Evolutionary conservation across 2,113 vertebrate genomes (phyloP), one percentile per base, ranked within the genome.

Genomic region (Gallinago undulata): DNA sequence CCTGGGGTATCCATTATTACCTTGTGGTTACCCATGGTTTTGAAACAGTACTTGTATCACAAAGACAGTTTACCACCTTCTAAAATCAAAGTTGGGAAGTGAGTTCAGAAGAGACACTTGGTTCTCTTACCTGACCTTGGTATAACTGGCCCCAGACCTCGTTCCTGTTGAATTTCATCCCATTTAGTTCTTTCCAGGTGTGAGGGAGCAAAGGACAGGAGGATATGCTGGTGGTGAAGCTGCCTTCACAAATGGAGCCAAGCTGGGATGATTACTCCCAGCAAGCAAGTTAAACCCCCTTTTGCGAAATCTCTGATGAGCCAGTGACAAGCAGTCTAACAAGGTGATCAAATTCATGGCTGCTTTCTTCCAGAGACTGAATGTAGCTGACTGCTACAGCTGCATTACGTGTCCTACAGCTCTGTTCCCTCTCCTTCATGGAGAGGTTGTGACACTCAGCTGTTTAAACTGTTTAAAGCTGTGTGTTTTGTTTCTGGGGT

Each of bases 141-240:
- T 53, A 17, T 80, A 60, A 28, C 33, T 31, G 68, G 70, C 23
- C 59, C 51, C 8, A 35, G 15, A 37, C 51, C 31, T 73, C 24
- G 11, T 48, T 62, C n/a, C 39, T 48, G n/a, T 45, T 50, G 48
- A 16, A 57, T 85, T 80, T 75, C 27, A 30, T 31, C 22, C 22
- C 1, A 0, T 62, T 45, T 24, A 37, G 28, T 53, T 66, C 45
- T 39, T 22, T 19, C 25, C 0, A 0, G 33, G 33, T 47, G 59
- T 1, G 9, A 62, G 68, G 53, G 60, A 68, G 68, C 41, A 28
- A 73, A 4, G 31, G 63, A 13, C 48, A 13, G 33, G 62, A 76
- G n/a, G 28, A 13, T 23, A 22, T 11, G 50, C 21, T n/a, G 11
- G 37, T 12, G 30, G 24, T 37, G 75, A 25, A 27, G 63, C 76